phyloP scores from a whole-genome alignment of 2,113 vertebrate genomes.

The Cheilinus undulatus region DNA sequence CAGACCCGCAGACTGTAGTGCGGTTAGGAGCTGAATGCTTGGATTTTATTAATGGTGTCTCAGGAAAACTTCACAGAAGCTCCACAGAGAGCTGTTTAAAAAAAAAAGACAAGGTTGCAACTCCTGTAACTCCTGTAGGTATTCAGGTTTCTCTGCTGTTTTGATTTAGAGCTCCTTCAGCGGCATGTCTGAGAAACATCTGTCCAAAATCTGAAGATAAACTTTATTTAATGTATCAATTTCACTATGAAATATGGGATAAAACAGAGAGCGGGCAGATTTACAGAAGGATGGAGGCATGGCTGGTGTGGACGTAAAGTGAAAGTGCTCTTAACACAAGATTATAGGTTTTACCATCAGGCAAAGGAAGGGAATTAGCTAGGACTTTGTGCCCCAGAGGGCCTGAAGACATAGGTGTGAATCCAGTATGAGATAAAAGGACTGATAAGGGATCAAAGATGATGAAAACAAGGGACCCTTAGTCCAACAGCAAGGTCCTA shows the following conservation, averaged over 20 bases:
- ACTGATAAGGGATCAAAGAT: too few relatives aligned
- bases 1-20: conserved; percentile 63
- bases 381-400: too few relatives aligned
- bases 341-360: too few relatives aligned
- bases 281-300: conserved; percentile 54
- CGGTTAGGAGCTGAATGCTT: conserved; percentile 56
- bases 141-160: conserved; percentile 41
- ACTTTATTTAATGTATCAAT: conserved; percentile 39
- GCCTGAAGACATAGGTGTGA: too few relatives aligned
- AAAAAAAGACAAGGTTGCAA: conserved; percentile 41
- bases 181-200: conserved; percentile 35
- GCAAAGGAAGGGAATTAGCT: too few relatives aligned
- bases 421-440: too few relatives aligned
- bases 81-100: conserved; percentile 30
- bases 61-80: conserved; percentile 60
- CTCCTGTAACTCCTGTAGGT: conserved; percentile 50
- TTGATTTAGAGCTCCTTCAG: conserved; percentile 61
- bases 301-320: conserved; percentile 59
- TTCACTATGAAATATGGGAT: conserved; percentile 32
- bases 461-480: too few relatives aligned
- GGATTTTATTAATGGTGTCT: conserved; percentile 76
- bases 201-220: conserved; percentile 39
- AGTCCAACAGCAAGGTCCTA: too few relatives aligned
- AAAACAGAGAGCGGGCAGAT: conserved; percentile 31
- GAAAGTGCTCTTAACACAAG: conserved; percentile 45